phyloP scores from a whole-genome alignment of 2,113 vertebrate species.

The Labeo rohita region DNA sequence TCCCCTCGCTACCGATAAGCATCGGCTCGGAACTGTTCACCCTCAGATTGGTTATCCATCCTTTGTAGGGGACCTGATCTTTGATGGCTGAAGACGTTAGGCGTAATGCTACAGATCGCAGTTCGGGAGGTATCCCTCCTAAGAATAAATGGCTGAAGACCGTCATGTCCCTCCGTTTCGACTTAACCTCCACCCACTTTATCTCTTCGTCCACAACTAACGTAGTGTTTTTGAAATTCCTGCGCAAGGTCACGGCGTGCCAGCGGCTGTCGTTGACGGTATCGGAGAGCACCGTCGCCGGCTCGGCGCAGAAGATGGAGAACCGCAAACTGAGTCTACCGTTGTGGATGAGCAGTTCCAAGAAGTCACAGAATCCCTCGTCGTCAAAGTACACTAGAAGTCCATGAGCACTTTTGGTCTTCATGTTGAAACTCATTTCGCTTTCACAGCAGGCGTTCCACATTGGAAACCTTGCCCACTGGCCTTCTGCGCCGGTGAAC shows the following conservation, averaged over 20 bases:
- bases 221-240: constrained; percentile 96
- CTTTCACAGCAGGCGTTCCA: constrained; percentile 99
- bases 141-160: constrained; percentile 94
- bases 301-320: constrained; percentile 97
- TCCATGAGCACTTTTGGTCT: constrained; percentile 94
- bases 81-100: constrained; percentile 87
- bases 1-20: constrained; percentile 85
- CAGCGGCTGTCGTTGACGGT: constrained; percentile 91
- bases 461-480: constrained; percentile 98
- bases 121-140: constrained; percentile 89
- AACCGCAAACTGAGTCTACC: constrained; percentile 94
- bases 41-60: constrained; percentile 90
- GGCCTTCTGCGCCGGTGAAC: constrained; percentile 93
- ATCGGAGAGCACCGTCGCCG: constrained; percentile 89
- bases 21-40: constrained; percentile 83
- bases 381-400: constrained; percentile 97
- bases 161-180: constrained; percentile 97
- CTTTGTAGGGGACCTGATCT: constrained; percentile 88
- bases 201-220: constrained; percentile 88
- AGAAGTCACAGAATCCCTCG: constrained; percentile 98
- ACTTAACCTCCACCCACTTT: constrained; percentile 97
- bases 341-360: constrained; percentile 93
- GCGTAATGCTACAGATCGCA: constrained; percentile 86
- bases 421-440: constrained; percentile 98
- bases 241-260: constrained; percentile 87